Evolutionary conservation across 2,888 invertebrate genomes (phyloP), one percentile per base, ranked within the genome.

Genomic region (Andrena hattorfiana): DNA sequence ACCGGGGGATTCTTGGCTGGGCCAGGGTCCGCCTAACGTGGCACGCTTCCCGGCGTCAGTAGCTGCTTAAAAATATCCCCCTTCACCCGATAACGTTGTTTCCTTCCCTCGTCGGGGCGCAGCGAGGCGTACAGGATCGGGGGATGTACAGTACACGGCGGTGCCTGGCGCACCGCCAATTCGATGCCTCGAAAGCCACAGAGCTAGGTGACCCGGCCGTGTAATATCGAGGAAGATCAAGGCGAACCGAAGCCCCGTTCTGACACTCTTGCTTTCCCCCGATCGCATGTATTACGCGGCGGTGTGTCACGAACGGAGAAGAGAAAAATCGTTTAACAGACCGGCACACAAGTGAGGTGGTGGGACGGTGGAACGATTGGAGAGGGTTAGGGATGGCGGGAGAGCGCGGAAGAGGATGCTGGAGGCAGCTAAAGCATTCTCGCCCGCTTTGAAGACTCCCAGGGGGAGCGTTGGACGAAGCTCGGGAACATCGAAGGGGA

Each of bases 361-460:
- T 28, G 63, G 67, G 48, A 20, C 42, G 49, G 13, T 59, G 20
- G 20, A 23, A 13, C 8, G 51, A 30, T 51, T 20, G 56, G 59
- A 60, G 42, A 10, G 16, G 7, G 30, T 13, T 20, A n/a, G 30
- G 6, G 74, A 30, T 48, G 32, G 26, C 16, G 16, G 6, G 48
- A 51, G 51, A 10, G 60, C 23, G 48, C 0, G 42, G 51, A 32
- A 26, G 48, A 63, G 73, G 72, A 64, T 66, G 74, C 60, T 75
- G 64, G 48, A 49, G 59, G 32, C 73, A 59, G 77, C 73, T 51
- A 75, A 89, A 85, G 83, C 71, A 77, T 77, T 85, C 78, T 78
- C 67, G 77, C 64, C 16, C 56, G 83, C 87, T 89, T 89, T 88
- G 89, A 89, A 87, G 84, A 79, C 81, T 81, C 85, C 83, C 81